phyloP scores from a whole-genome alignment of 2,113 vertebrate genomes.

The Alligator mississippiensis region DNA sequence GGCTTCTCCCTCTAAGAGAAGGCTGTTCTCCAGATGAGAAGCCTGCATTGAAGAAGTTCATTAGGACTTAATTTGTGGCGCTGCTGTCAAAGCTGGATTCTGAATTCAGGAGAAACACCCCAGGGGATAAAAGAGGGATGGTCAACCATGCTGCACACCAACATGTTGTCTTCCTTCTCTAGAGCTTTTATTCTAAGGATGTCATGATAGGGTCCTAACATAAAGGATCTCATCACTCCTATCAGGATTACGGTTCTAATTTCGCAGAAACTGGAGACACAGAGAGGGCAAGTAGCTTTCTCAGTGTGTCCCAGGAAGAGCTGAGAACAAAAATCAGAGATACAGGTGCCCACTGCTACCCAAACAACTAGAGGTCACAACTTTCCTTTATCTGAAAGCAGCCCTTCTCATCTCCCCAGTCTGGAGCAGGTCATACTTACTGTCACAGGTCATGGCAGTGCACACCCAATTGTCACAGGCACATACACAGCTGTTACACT shows the following conservation, averaged over 20 bases:
- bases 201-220: background rate
- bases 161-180: background rate
- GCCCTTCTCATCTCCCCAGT: background rate
- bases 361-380: background rate
- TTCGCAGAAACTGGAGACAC: background rate
- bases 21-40: background rate
- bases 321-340: background rate
- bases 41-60: background rate
- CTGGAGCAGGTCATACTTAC: constrained; percentile 70
- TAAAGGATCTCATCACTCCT: background rate
- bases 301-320: background rate
- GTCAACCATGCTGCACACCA: background rate
- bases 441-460: constrained; percentile 95
- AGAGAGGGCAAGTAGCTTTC: background rate
- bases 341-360: background rate
- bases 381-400: background rate
- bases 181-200: background rate
- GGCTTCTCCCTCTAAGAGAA: background rate
- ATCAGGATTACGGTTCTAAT: background rate
- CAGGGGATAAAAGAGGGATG: background rate
- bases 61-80: rapidly evolving
- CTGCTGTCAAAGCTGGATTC: background rate
- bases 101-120: background rate
- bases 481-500: constrained; percentile 97
- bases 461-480: constrained; percentile 99